These are phyloP conservation scores for Leptodactylus fuscus DNA, from an alignment of 2,113 vertebrate genomes.

Conservation along the genomic window DNA sequence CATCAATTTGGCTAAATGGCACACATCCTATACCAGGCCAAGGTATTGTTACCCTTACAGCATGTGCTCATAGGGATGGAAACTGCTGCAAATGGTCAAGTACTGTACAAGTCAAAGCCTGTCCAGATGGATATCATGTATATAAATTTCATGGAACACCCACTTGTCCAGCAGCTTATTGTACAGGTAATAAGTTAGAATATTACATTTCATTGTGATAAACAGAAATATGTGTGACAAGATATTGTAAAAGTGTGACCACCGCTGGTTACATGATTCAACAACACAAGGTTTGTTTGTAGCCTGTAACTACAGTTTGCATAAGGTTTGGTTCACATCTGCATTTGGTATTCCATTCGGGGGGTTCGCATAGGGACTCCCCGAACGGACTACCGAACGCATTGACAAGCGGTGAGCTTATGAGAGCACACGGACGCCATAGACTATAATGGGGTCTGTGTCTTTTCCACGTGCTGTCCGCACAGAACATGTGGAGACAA, in stretches of 20 bases:
- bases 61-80: conserved; percentile 64
- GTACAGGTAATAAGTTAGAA: conserved; percentile 62
- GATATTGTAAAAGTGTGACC: too few species aligned
- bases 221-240: background rate
- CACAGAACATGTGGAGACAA: too few species aligned
- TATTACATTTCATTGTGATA: background rate
- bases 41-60: conserved; percentile 53
- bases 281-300: background rate
- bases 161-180: conserved; percentile 54
- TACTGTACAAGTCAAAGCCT: conserved; percentile 62
- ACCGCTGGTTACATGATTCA: background rate
- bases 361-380: too few species aligned
- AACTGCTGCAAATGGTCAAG: conserved; percentile 66
- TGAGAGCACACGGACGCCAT: too few species aligned
- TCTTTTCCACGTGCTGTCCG: too few species aligned
- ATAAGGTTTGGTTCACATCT: too few species aligned
- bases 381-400: too few species aligned
- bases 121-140: conserved; percentile 54
- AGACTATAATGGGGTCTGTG: too few species aligned
- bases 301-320: background rate
- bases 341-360: too few species aligned
- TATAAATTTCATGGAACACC: conserved; percentile 61
- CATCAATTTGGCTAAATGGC: conserved; percentile 67
- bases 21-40: conserved; percentile 41
- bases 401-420: too few species aligned